Evolutionary conservation across 2,797 vertebrate species (phyloP).

Genomic region (Macroramphosus scolopax): DNA sequence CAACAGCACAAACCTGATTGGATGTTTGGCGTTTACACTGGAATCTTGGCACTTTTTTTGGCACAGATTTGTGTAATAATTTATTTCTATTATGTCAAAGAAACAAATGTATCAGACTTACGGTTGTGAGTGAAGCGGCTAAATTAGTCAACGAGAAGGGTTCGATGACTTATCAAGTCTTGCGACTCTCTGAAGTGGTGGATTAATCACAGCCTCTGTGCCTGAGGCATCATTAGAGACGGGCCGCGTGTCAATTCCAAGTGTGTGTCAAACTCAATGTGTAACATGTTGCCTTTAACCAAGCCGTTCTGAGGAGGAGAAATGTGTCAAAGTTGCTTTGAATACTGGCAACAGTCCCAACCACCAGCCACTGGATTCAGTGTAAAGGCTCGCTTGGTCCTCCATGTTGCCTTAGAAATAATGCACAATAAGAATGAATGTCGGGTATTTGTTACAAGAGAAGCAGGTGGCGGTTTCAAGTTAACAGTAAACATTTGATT

Average conservation of each 20-base stretch:
- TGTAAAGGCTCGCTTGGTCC: conserved; percentile 58
- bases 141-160: conserved; percentile 29
- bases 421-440: conserved; percentile 76
- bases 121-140: background rate
- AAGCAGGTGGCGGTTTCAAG: conserved; percentile 31
- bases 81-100: conserved; percentile 35
- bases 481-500: conserved; percentile 13
- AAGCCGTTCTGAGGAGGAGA: conserved; percentile 43
- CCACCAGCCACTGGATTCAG: conserved; percentile 63
- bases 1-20: conserved; percentile 19
- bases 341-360: conserved; percentile 45
- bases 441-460: conserved; percentile 36
- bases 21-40: conserved; percentile 55
- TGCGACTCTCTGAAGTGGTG: conserved; percentile 12
- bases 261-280: conserved; percentile 48
- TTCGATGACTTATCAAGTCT: conserved; percentile 41
- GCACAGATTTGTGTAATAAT: conserved; percentile 36
- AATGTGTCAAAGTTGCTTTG: conserved; percentile 56
- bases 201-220: conserved; percentile 33
- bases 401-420: conserved; percentile 78
- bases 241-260: conserved; percentile 6
- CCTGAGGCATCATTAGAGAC: conserved; percentile 39
- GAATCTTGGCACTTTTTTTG: conserved; percentile 42
- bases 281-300: conserved; percentile 77
- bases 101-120: conserved; percentile 14